phyloP scores from a whole-genome alignment of 2,113 vertebrate genomes.

The Arothron firmamentum region DNA sequence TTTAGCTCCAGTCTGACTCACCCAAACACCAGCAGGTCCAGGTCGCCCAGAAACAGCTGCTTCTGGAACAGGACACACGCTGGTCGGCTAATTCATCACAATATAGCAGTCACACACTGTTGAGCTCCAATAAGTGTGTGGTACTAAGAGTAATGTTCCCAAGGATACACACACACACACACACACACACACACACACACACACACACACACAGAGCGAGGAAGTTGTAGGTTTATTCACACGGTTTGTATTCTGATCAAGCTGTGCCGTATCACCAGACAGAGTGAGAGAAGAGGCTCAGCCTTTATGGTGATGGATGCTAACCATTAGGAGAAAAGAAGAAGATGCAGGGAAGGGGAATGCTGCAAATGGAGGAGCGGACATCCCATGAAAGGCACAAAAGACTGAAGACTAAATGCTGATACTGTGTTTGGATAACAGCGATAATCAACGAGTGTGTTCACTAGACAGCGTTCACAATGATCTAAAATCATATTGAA shows the following conservation, averaged over 20 bases:
- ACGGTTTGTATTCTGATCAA: not conserved
- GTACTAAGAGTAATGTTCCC: no score
- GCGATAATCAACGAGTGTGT: slow-evolving; percentile 27
- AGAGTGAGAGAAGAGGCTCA: not conserved
- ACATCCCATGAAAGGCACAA: not conserved
- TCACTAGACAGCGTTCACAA: slow-evolving; percentile 24
- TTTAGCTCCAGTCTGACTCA: no score
- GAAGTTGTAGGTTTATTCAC: no score
- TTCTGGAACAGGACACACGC: no score
- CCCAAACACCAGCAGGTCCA: no score
- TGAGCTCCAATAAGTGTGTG: no score
- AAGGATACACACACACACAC: no score
- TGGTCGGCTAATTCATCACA: no score
- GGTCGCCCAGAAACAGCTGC: no score
- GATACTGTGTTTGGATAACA: slow-evolving; percentile 20
- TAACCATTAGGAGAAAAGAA: slow-evolving; percentile 28
- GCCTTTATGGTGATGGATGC: slow-evolving; percentile 49
- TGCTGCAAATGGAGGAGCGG: not conserved
- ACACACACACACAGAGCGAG: no score
- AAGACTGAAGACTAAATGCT: not conserved
- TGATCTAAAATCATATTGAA: slow-evolving; percentile 19
- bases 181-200: no score
- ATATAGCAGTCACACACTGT: no score
- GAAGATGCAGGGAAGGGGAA: slow-evolving; percentile 1
- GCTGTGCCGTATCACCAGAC: not conserved